Evolutionary conservation across 2,888 invertebrate species (phyloP), one percentile per base, ranked within the genome.

Genomic region (Sisyra nigra): DNA sequence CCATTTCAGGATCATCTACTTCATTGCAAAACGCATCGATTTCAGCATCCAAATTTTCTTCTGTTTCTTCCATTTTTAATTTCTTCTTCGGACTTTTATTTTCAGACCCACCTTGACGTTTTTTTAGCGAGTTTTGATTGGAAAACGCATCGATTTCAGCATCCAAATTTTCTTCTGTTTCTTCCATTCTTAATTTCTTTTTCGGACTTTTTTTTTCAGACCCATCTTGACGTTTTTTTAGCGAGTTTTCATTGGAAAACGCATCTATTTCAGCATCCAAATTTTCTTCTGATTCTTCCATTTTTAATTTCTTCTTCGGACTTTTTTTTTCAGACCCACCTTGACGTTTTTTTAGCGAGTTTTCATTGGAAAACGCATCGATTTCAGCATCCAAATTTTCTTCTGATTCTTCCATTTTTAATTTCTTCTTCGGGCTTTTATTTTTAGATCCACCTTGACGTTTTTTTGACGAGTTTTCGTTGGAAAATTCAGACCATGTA

Each of bases 401-500:
- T 30, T 8, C 8, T 8, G 10, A 8, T 30, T 30, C 8, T 30
- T 30, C 31, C 31, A 30, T 30, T 30, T 42, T 29, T 38, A 44
- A 41, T 44, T 39, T 47, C 38, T 8, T 45, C 36, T 41, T 38
- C 37, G 40, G 43, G 36, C 31, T 32, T n/a, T 45, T 45, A 42
- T 45, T 43, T 39, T 42, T 46, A 11, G 14, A n/a, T 18, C 32
- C 35, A 18, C 31, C 29, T 11, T 24, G 2, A 33, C 40, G 39
- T 37, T 32, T 40, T 19, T 32, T 38, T 2, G 9, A 1, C 30
- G 40, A 17, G n/a, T n/a, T n/a, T 10, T 43, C 14, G 11, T 47
- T 48, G 19, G 71, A 68, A 58, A 74, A 72, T 45, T 70, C 68
- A 54, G 72, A 71, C 73, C 73, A 73, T 42, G 64, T 61, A 3